Conservation (phyloP, 1,140 invertebrate species). For the Drosophila virilis region DNA sequence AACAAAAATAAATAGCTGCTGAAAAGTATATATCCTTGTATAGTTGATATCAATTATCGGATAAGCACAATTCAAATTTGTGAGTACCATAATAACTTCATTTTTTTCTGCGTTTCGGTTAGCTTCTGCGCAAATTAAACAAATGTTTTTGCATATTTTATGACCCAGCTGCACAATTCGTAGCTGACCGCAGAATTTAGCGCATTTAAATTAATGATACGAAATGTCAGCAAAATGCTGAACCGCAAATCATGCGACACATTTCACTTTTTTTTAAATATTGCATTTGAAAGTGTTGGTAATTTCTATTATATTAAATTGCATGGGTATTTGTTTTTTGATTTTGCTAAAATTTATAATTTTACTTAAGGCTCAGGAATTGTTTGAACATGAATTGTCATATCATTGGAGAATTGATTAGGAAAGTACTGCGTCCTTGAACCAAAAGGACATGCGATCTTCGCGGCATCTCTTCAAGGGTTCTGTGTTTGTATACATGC, state of each 20-base stretch:
- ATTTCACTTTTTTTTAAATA: slow-evolving; percentile 9
- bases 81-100: not conserved
- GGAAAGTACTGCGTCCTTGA: slow-evolving; percentile 62
- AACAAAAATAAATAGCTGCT: too few relatives aligned
- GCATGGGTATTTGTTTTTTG: not conserved
- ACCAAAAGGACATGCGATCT: slow-evolving; percentile 68
- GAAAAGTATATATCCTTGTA: not conserved
- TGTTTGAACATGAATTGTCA: not conserved
- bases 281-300: not conserved
- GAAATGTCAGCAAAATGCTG: slow-evolving; percentile 58
- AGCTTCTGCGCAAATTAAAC: slow-evolving; percentile 46
- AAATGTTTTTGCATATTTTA: slow-evolving; percentile 66
- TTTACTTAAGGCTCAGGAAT: not conserved
- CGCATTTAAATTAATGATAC: slow-evolving; percentile 74
- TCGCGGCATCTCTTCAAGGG: slow-evolving; percentile 34
- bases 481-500: slow-evolving; percentile 30
- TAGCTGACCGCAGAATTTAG: slow-evolving; percentile 60
- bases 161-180: slow-evolving; percentile 38
- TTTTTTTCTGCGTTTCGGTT: not conserved
- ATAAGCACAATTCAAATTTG: slow-evolving; percentile 15
- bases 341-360: not conserved
- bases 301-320: not conserved
- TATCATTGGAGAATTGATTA: slow-evolving; percentile 11
- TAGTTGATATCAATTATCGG: not conserved
- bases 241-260: slow-evolving; percentile 65